Percentiles rank a stretch among this genome's conserved stretches.
Evolutionary conservation across 2,113 vertebrate species (phyloP).

Genomic region (Corythaixoides concolor): DNA sequence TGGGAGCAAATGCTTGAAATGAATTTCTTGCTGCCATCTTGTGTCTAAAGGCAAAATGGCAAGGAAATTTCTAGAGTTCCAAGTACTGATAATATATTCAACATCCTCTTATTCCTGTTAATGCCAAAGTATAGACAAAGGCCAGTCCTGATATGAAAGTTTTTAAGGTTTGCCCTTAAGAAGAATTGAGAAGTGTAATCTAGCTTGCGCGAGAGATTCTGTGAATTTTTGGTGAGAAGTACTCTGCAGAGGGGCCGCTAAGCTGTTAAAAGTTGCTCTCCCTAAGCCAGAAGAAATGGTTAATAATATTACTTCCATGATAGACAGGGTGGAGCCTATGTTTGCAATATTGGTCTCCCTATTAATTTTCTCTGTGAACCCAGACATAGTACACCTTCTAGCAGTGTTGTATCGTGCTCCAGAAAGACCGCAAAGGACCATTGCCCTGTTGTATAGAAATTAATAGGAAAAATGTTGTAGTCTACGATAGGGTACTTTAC

Average conservation of each 20-base stretch:
- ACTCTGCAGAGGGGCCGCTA: background rate
- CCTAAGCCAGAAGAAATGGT: background rate
- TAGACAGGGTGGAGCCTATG: background rate
- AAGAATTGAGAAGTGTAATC: background rate
- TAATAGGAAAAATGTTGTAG: background rate
- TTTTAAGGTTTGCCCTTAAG: background rate
- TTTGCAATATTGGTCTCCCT: background rate
- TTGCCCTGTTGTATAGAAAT: background rate
- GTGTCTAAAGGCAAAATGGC: constrained; percentile 60
- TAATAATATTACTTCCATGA: background rate
- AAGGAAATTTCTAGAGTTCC: constrained; percentile 59
- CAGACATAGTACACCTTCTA: background rate
- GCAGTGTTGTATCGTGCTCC: background rate
- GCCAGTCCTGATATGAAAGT: background rate
- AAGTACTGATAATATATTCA: background rate
- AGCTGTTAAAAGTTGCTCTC: background rate
- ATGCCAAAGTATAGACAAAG: background rate
- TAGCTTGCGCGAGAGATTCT: background rate
- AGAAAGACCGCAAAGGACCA: background rate
- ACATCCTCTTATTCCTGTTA: background rate
- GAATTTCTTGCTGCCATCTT: constrained; percentile 72
- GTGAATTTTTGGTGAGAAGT: background rate
- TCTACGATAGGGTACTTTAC: background rate
- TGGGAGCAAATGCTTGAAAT: constrained; percentile 15
- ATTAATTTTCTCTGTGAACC: background rate